phyloP scores from a whole-genome alignment of 2,888 invertebrate species.

The Pristionchus maxplancki region DNA sequence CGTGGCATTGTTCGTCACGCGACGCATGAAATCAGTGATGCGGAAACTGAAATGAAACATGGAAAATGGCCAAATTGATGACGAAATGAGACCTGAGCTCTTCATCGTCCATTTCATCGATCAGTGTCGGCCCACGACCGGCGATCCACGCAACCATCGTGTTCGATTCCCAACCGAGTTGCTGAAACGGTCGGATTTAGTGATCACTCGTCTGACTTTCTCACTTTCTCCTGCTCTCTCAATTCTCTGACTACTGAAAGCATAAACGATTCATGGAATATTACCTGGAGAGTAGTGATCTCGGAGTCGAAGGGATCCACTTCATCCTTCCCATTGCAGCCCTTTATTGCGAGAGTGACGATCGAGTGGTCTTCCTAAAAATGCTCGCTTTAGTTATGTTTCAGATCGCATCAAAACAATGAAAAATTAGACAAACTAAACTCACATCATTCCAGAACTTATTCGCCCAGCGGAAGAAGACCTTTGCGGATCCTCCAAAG shows the following conservation, averaged over 20 bases:
- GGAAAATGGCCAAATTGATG: not conserved
- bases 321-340: constrained; percentile 58
- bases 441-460: constrained; percentile 71
- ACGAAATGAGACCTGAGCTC: constrained; percentile 45
- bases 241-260: too few relatives aligned
- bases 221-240: not conserved
- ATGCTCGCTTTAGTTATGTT: not conserved
- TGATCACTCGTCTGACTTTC: not conserved
- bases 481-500: constrained; percentile 70
- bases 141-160: constrained; percentile 72
- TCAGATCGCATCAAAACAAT: not conserved
- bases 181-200: constrained; percentile 54
- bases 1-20: constrained; percentile 62
- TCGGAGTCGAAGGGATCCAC: constrained; percentile 64
- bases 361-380: constrained; percentile 57
- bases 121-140: constrained; percentile 67
- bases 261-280: not conserved
- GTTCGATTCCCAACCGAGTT: constrained; percentile 67
- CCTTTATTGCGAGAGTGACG: constrained; percentile 66
- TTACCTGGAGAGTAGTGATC: constrained; percentile 63
- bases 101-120: constrained; percentile 68
- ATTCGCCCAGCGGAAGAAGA: constrained; percentile 70
- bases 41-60: constrained; percentile 24
- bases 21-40: constrained; percentile 66
- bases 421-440: too few relatives aligned